A percentile compares a stretch with the other conserved stretches of the same genome.
Conservation (phyloP, 2,113 vertebrate genomes). For the Oenanthe melanoleuca region DNA sequence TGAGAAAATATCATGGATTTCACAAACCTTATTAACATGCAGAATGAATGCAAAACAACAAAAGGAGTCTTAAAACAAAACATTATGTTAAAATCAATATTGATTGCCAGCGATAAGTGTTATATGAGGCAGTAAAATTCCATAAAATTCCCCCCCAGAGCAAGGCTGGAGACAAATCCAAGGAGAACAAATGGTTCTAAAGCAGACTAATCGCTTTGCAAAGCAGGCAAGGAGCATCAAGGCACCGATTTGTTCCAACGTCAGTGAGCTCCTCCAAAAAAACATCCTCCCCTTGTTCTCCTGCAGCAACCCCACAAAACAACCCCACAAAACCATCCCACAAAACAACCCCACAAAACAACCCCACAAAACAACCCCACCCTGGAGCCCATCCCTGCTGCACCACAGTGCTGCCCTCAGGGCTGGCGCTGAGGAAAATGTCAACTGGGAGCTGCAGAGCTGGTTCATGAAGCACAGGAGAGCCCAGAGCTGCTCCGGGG, state of each 20-base stretch:
- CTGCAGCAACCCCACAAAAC: not conserved
- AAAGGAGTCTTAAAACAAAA: slow-evolving; percentile 52
- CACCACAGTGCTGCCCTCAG: not conserved
- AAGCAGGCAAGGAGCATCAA: not conserved
- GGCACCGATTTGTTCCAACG: not conserved
- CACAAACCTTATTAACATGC: slow-evolving; percentile 58
- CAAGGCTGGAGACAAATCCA: not conserved
- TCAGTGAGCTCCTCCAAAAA: not conserved
- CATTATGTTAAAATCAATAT: slow-evolving; percentile 67
- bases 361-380: not conserved
- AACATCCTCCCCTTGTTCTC: not conserved
- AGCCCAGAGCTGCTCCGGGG: not conserved
- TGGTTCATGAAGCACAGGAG: not conserved
- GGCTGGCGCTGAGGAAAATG: no score
- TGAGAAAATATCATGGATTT: slow-evolving; percentile 29
- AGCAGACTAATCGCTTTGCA: not conserved
- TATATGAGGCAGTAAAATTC: slow-evolving; percentile 41
- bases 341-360: not conserved
- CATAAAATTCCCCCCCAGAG: not conserved
- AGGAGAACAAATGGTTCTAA: slow-evolving; percentile 2
- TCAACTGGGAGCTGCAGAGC: slow-evolving; percentile 24
- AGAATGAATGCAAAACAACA: slow-evolving; percentile 35
- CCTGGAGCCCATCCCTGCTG: not conserved
- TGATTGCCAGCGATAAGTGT: slow-evolving; percentile 44
- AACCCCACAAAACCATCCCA: no score